These are phyloP conservation scores for Desoria tigrina DNA, from an alignment of 2,888 invertebrate species.

Conservation along the genomic window DNA sequence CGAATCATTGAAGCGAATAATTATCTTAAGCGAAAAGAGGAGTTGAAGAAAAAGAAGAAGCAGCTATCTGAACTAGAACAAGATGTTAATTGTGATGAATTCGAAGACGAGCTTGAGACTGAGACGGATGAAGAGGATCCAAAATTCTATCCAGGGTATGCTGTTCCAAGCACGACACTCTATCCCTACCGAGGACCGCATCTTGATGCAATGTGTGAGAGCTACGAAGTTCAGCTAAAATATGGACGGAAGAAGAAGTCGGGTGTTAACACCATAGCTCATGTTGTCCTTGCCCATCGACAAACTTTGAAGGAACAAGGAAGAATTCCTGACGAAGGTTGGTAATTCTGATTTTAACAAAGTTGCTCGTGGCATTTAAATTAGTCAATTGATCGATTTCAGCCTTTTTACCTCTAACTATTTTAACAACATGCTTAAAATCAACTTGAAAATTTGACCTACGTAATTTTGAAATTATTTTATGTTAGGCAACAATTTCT, in stretches of 20 bases:
- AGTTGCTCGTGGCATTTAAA: too few relatives aligned
- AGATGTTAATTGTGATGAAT: neutral
- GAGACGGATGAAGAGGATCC: conserved; percentile 17
- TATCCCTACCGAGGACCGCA: conserved; percentile 11
- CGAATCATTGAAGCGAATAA: neutral
- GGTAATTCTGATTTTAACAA: too few relatives aligned
- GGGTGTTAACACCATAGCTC: neutral
- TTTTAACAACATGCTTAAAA: too few relatives aligned
- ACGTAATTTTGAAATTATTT: neutral
- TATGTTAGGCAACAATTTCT: too few relatives aligned
- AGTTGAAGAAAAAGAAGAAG: neutral
- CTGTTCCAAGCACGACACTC: conserved; percentile 11
- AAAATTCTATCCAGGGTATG: conserved; percentile 13
- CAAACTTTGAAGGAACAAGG: neutral
- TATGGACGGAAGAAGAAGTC: conserved; percentile 10
- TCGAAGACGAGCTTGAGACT: neutral
- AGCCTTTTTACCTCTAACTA: too few relatives aligned
- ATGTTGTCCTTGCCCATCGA: neutral
- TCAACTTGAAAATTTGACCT: neutral
- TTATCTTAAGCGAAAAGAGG: neutral
- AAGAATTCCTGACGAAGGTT: conserved; percentile 3
- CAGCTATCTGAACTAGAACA: neutral
- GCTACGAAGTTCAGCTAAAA: conserved; percentile 12
- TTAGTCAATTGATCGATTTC: too few relatives aligned
- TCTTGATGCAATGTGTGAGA: neutral